Base-by-base conservation (phyloP, 2,888 invertebrate genomes). In the Clusia tigrina region DNA sequence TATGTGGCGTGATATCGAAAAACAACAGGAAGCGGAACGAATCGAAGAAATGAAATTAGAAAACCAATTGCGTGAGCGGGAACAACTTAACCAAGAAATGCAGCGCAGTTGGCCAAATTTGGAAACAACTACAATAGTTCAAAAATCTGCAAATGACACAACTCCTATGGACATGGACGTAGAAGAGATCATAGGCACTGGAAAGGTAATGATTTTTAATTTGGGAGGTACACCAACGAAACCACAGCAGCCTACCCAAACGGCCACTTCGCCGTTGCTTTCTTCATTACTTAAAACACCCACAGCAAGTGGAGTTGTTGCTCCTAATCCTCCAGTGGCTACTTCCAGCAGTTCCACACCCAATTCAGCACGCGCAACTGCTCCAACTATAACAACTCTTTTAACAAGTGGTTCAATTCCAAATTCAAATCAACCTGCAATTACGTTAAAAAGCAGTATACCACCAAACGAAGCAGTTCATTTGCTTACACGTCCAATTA, bases 211-310 rank as follows among this genome's bases (percentile, higher is more conserved):
- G 81, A 80, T 10, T 58, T 71, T 22, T 3, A 20, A 20, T 48
- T 5, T 15, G 3, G n/a, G 20, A 22, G 48, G 17, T 48, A 46
- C 25, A 18, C 57, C 48, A 2, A 67, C 81, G 0, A 85, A 2
- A 42, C 66, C 71, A 68, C 54, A 68, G 55, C 86, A 85, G 63
- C n/a, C n/a, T n/a, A n/a, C n/a, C n/a, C n/a, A n/a, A n/a, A 85
- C 87, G 2, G 88, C 87, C 0, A 86, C 90, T 0, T 90, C 90
- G 0, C 94, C 94, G 0, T 83, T 95, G 51, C 85, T 95, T 54
- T 94, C 95, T 9, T 94, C 94, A 53, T 85, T 95, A 38, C 84
- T 95, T 3, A 93, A 94, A 81, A 91, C 90, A 52, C 74, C 78
- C 2, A 70, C 72, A 2, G 61, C 77, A 22, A 67, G 48, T 3